A percentile compares a stretch with the other conserved stretches of the same genome.
Conservation (phyloP, 2,113 vertebrate genomes). For the Amphilophus citrinellus region DNA sequence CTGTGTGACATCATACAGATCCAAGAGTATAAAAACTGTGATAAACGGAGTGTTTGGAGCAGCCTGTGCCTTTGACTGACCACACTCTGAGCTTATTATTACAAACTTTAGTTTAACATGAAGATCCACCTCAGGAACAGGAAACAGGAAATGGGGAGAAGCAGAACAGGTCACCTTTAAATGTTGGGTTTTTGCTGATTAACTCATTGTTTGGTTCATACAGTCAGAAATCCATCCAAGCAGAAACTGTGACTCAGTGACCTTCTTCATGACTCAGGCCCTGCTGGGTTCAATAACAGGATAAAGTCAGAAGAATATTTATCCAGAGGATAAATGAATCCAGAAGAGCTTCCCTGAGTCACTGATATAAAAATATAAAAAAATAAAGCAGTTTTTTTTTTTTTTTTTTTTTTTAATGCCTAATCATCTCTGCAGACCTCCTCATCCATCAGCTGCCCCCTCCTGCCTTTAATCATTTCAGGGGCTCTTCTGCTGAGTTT, state of each 20-base stretch:
- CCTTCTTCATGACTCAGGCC: neutral
- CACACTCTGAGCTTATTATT: too few species aligned
- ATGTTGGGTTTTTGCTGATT: too few species aligned
- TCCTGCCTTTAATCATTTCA: slow-evolving; percentile 11
- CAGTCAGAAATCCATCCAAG: too few species aligned
- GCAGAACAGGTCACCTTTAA: too few species aligned
- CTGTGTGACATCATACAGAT: too few species aligned
- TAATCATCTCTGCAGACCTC: slow-evolving; percentile 1
- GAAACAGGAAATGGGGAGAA: too few species aligned
- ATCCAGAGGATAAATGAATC: neutral
- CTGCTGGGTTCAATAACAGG: neutral
- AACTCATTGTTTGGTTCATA: too few species aligned
- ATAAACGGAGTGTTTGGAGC: too few species aligned
- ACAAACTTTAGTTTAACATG: too few species aligned
- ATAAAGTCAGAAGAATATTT: neutral
- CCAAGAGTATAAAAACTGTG: too few species aligned
- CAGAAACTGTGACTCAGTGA: neutral
- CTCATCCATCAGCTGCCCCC: neutral
- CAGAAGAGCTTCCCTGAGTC: neutral
- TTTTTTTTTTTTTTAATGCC: neutral
- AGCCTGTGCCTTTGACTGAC: too few species aligned
- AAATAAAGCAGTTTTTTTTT: neutral
- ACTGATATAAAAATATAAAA: neutral
- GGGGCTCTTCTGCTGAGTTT: neutral
- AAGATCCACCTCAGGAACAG: too few species aligned